Conservation (phyloP, 2,113 vertebrate genomes). For the Laticauda colubrina region DNA sequence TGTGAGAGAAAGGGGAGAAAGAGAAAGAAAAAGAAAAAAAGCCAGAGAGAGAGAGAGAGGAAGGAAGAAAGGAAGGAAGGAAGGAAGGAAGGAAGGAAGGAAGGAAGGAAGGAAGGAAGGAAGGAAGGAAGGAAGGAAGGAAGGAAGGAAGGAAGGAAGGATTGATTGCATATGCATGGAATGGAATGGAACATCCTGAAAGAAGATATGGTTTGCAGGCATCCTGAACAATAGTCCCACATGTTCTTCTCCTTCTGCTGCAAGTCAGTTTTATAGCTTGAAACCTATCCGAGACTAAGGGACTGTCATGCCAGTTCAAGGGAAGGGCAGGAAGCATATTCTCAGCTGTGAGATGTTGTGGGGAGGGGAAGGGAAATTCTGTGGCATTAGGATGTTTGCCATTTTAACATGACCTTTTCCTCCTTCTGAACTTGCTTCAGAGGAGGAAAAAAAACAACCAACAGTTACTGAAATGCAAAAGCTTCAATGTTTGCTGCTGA, state of each 20-base stretch:
- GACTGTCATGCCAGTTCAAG: not conserved
- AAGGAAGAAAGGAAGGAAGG: too few species aligned
- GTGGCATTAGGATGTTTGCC: not conserved
- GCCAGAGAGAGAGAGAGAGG: not conserved
- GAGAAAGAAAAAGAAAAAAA: not conserved
- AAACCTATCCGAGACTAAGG: not conserved
- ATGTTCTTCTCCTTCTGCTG: not conserved
- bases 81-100: too few species aligned
- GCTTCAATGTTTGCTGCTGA: not conserved
- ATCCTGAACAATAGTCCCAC: not conserved
- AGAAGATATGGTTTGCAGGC: not conserved
- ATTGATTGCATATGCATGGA: too few species aligned
- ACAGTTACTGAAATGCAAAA: not conserved
- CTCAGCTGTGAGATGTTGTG: not conserved
- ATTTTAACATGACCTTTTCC: not conserved
- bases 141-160: too few species aligned
- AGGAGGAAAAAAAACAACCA: too few species aligned
- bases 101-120: too few species aligned
- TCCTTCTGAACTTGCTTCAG: not conserved
- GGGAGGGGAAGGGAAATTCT: not conserved
- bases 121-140: accelerated
- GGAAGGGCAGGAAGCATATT: not conserved
- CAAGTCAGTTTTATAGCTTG: not conserved
- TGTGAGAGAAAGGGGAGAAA: not conserved
- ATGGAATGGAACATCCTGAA: not conserved